These are phyloP conservation scores for Caenorhabditis zanzibari DNA, from an alignment of 2,888 invertebrate species.

Conservation along the genomic window DNA sequence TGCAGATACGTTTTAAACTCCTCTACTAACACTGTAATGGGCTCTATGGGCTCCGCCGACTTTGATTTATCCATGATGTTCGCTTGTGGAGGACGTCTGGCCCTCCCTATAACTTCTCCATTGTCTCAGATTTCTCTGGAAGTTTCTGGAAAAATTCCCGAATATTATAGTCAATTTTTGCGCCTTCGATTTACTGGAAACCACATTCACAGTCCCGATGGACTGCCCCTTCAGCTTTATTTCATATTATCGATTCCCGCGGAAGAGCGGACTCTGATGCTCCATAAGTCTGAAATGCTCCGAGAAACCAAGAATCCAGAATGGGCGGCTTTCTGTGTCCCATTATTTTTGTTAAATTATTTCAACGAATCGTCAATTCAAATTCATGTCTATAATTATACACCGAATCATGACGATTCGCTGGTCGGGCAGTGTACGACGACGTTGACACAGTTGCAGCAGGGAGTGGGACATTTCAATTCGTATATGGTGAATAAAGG, in stretches of 20 bases:
- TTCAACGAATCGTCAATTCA: constrained; percentile 72
- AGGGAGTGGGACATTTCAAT: constrained; percentile 71
- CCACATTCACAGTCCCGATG: constrained; percentile 67
- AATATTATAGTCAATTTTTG: constrained; percentile 66
- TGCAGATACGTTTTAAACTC: constrained; percentile 41
- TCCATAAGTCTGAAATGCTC: constrained; percentile 65
- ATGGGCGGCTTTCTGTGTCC: constrained; percentile 77
- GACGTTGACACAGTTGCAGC: constrained; percentile 76
- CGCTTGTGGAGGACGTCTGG: constrained; percentile 49
- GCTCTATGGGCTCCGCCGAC: constrained; percentile 31
- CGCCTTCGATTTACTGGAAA: constrained; percentile 69
- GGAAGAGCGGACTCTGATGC: constrained; percentile 54
- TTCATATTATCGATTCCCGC: constrained; percentile 63
- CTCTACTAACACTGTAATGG: constrained; percentile 43
- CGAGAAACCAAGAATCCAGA: constrained; percentile 65
- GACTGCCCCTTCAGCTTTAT: constrained; percentile 71
- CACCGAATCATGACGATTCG: constrained; percentile 73
- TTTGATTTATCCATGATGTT: constrained; percentile 61
- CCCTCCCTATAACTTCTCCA: constrained; percentile 20
- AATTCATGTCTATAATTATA: constrained; percentile 75
- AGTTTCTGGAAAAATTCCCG: constrained; percentile 53
- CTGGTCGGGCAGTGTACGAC: constrained; percentile 74
- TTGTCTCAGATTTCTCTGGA: constrained; percentile 39
- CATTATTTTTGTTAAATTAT: constrained; percentile 74
- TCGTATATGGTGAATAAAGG: constrained; percentile 73